Evolutionary conservation across 2,797 vertebrate genomes (phyloP).

Genomic region (Delichon dasypus): DNA sequence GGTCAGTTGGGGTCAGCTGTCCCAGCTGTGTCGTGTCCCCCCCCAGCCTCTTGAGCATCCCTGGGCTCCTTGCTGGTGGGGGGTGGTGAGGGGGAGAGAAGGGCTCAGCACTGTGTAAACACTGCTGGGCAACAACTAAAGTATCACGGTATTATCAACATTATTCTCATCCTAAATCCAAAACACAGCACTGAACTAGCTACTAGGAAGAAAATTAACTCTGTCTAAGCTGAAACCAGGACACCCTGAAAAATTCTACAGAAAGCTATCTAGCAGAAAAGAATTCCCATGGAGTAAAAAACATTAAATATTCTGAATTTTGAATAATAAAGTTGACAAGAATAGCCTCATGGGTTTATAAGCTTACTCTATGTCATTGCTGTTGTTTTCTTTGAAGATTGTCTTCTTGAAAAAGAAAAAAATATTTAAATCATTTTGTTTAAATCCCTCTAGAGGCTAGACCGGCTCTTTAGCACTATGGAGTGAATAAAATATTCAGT

Average conservation of each 20-base stretch:
- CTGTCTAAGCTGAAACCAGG: neutral
- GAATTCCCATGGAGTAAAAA: neutral
- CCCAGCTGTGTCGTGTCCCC: neutral
- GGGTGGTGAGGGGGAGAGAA: neutral
- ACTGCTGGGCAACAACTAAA: neutral
- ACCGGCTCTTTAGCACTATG: neutral
- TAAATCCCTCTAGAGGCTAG: neutral
- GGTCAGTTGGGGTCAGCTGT: neutral
- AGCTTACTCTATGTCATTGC: neutral
- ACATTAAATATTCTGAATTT: neutral
- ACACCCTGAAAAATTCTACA: neutral
- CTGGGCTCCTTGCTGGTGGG: too few relatives aligned
- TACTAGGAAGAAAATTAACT: neutral
- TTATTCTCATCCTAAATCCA: neutral
- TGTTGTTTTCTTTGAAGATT: neutral
- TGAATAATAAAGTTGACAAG: neutral
- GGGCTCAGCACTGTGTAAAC: neutral
- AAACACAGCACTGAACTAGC: neutral
- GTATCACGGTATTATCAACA: neutral
- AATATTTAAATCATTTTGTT: neutral
- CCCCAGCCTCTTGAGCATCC: neutral
- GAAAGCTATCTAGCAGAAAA: neutral
- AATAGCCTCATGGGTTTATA: neutral
- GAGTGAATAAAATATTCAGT: neutral
- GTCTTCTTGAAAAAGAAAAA: neutral